A percentile compares a stretch with the other conserved stretches of the same genome.
These are phyloP conservation scores for Heteractis magnifica DNA, from an alignment of 92 coral and sea anemone species.

Conservation along the genomic window DNA sequence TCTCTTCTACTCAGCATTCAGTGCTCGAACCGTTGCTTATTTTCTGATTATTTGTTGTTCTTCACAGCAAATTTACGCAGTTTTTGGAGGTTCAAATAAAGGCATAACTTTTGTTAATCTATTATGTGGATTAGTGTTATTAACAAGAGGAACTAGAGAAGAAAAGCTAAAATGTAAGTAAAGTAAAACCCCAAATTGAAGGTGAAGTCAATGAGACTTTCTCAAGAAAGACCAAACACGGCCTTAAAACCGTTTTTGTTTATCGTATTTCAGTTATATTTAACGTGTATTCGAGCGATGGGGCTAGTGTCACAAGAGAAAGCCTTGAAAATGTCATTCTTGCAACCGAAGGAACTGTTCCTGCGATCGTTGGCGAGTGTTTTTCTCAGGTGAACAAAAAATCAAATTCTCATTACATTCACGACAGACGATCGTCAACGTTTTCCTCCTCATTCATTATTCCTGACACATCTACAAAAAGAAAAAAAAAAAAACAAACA, in stretches of 20 bases:
- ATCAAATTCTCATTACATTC: neutral
- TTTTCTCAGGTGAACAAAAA: slow-evolving; percentile 66
- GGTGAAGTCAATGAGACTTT: neutral
- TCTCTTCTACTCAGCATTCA: neutral
- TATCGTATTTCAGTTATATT: slow-evolving; percentile 60
- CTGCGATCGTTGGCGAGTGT: slow-evolving; percentile 72
- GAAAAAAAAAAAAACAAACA: neutral
- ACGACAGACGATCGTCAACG: neutral
- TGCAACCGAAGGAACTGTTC: slow-evolving; percentile 88
- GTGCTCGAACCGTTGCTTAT: neutral
- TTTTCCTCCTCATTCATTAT: neutral
- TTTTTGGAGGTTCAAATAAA: slow-evolving; percentile 89
- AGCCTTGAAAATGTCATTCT: slow-evolving; percentile 83
- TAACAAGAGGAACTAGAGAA: slow-evolving; percentile 93
- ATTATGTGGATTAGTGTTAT: slow-evolving; percentile 82
- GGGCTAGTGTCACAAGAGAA: slow-evolving; percentile 71
- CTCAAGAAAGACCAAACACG: slow-evolving; percentile 5
- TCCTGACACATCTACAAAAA: neutral
- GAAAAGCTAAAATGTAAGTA: slow-evolving; percentile 91
- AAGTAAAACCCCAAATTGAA: slow-evolving; percentile 1
- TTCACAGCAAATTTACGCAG: slow-evolving; percentile 83
- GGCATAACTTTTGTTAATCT: slow-evolving; percentile 87
- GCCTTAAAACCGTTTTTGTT: neutral
- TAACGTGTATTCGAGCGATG: slow-evolving; percentile 82
- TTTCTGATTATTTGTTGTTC: slow-evolving; percentile 1